Conservation (phyloP, 1,140 invertebrate species). For the Batillaria attramentaria region DNA sequence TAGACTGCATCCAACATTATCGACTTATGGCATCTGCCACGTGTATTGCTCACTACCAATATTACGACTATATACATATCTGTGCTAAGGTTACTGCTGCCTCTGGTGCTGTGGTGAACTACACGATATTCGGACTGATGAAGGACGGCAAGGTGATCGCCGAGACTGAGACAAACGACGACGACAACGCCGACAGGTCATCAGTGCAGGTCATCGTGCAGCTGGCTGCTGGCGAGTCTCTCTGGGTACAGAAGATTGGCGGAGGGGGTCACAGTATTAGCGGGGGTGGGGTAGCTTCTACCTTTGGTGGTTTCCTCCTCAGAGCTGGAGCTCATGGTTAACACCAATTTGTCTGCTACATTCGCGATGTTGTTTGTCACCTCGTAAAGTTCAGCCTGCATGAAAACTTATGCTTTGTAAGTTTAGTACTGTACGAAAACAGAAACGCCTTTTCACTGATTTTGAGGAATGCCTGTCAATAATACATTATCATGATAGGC, state of each 20-base stretch:
- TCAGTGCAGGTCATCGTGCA: not conserved
- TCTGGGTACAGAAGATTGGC: not conserved
- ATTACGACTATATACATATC: too few species aligned
- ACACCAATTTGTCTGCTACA: too few species aligned
- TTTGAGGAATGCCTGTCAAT: too few species aligned
- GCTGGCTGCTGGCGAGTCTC: not conserved
- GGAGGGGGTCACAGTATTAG: not conserved
- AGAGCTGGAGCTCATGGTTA: not conserved
- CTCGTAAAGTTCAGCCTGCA: too few species aligned
- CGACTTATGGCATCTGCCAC: too few species aligned
- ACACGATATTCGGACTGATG: not conserved
- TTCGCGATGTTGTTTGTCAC: too few species aligned
- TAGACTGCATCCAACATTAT: too few species aligned
- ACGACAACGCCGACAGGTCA: not conserved
- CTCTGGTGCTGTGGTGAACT: too few species aligned
- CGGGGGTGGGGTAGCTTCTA: not conserved
- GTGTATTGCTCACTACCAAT: too few species aligned
- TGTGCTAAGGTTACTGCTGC: too few species aligned
- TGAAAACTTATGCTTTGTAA: not conserved
- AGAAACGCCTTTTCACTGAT: too few species aligned
- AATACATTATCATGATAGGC: too few species aligned
- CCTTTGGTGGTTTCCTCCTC: not conserved
- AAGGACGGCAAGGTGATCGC: not conserved
- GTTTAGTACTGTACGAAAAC: not conserved
- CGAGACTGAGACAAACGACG: constrained; percentile 7